A percentile compares a stretch with the other conserved stretches of the same genome.
These are phyloP conservation scores for Diarsia dahlii DNA, from an alignment of 2,888 invertebrate species.

Conservation along the genomic window DNA sequence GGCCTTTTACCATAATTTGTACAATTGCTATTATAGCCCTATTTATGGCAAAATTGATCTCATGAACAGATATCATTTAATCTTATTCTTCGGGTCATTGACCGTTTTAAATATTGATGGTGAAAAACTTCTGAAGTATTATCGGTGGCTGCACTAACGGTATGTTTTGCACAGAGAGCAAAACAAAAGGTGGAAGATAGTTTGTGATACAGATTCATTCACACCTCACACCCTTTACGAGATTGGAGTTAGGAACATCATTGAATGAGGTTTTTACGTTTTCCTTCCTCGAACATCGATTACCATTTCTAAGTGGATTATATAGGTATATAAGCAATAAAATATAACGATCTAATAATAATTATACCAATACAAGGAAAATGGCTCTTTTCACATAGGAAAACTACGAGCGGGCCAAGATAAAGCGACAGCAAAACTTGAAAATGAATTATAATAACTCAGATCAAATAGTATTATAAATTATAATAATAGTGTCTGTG, in stretches of 20 bases:
- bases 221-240: not conserved
- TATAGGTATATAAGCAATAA: not conserved
- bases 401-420: not conserved
- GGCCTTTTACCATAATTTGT: not conserved
- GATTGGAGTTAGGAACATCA: not conserved
- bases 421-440: no score
- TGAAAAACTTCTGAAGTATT: no score
- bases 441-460: no score
- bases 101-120: no score
- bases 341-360: not conserved
- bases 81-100: no score
- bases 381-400: not conserved
- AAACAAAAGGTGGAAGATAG: not conserved
- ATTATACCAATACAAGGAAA: not conserved
- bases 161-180: no score
- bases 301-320: not conserved
- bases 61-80: no score
- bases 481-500: no score
- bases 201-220: no score
- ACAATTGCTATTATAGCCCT: not conserved
- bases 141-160: no score
- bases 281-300: conserved; percentile 15
- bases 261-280: not conserved
- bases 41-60: no score
- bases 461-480: no score